These are phyloP conservation scores for Drosophila prolongata DNA, from an alignment of 2,888 invertebrate species.

Conservation along the genomic window DNA sequence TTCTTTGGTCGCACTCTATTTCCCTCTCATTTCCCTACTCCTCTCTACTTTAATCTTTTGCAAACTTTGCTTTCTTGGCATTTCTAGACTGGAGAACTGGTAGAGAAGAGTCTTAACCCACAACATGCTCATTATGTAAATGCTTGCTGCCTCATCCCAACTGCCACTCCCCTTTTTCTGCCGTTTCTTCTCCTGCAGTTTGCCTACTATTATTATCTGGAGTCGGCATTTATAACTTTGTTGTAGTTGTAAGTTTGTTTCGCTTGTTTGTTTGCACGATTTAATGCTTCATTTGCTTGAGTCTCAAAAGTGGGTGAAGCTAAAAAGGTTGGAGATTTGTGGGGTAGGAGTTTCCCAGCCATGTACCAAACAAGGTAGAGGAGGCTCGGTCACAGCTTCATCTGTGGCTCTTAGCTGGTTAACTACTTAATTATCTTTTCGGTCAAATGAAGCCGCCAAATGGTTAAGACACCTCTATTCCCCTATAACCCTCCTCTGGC, in stretches of 20 bases:
- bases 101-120: slow-evolving; percentile 47
- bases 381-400: slow-evolving; percentile 23
- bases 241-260: slow-evolving; percentile 46
- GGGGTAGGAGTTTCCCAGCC: slow-evolving; percentile 7
- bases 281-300: slow-evolving; percentile 72
- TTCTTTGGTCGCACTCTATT: neutral
- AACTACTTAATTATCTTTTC: slow-evolving; percentile 53
- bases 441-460: slow-evolving; percentile 44
- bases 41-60: slow-evolving; percentile 26
- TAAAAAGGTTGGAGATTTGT: slow-evolving; percentile 14
- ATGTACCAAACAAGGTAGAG: slow-evolving; percentile 40
- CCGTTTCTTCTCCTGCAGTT: slow-evolving; percentile 4
- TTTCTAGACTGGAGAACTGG: slow-evolving; percentile 15
- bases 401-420: slow-evolving; percentile 19
- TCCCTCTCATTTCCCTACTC: neutral
- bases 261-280: slow-evolving; percentile 77
- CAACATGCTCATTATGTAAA: slow-evolving; percentile 57
- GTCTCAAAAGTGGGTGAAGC: slow-evolving; percentile 41
- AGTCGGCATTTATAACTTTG: slow-evolving; percentile 65
- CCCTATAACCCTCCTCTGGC: slow-evolving; percentile 13
- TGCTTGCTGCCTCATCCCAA: slow-evolving; percentile 21
- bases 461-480: neutral
- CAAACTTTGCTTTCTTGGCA: slow-evolving; percentile 42
- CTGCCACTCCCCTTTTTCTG: slow-evolving; percentile 11
- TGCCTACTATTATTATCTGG: slow-evolving; percentile 58